phyloP scores from a whole-genome alignment of 2,888 invertebrate genomes.

The Sphecodes monilicornis region DNA sequence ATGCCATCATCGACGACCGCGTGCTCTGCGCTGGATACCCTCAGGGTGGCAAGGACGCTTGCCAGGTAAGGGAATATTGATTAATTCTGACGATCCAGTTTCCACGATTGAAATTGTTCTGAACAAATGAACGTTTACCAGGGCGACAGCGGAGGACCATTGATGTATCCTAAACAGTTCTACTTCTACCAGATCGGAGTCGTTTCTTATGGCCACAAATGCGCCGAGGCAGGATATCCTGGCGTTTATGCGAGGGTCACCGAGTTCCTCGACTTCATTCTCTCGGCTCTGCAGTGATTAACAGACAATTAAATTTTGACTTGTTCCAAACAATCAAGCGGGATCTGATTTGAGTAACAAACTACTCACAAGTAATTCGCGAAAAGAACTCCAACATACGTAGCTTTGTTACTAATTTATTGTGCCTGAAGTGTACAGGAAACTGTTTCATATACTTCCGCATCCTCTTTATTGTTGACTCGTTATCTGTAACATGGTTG shows the following conservation, averaged over 20 bases:
- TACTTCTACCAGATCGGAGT: slow-evolving; percentile 87
- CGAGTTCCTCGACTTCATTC: slow-evolving; percentile 47
- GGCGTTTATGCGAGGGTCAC: slow-evolving; percentile 86
- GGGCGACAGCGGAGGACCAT: slow-evolving; percentile 93
- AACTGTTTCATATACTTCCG: not conserved
- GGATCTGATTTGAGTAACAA: not conserved
- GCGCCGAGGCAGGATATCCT: slow-evolving; percentile 87
- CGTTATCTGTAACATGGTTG: not conserved
- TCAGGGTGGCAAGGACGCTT: slow-evolving; percentile 89
- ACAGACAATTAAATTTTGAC: not conserved
- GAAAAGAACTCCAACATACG: not conserved
- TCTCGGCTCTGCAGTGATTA: slow-evolving; percentile 4
- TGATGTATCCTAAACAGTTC: slow-evolving; percentile 87
- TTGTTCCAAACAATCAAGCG: not conserved
- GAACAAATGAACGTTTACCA: slow-evolving; percentile 56
- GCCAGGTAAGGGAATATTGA: slow-evolving; percentile 86
- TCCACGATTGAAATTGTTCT: not conserved
- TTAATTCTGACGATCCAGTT: not conserved
- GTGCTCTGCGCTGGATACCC: slow-evolving; percentile 90
- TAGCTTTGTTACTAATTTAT: not conserved
- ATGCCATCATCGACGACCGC: slow-evolving; percentile 87
- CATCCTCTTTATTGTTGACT: not conserved
- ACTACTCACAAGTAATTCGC: not conserved
- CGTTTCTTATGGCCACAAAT: slow-evolving; percentile 88
- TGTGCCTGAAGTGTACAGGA: not conserved